Percentiles rank a stretch among this genome's conserved stretches.
These are phyloP conservation scores for Toxotes jaculatrix DNA, from an alignment of 2,113 vertebrate species.

Conservation along the genomic window DNA sequence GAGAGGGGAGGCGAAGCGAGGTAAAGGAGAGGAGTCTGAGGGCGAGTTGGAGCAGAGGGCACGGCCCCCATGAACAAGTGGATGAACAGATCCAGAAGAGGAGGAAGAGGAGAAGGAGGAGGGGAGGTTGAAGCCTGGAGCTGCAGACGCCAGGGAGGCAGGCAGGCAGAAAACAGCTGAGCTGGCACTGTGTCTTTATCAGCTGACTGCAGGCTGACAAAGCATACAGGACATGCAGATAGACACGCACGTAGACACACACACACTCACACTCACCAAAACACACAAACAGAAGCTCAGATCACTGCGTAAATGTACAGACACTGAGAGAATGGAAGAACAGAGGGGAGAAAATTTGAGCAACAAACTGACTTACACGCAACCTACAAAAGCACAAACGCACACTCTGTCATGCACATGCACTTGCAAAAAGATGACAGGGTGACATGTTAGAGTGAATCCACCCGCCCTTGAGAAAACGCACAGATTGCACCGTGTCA, in stretches of 20 bases:
- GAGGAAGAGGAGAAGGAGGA: constrained; percentile 8
- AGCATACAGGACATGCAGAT: constrained; percentile 53
- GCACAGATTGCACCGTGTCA: background rate
- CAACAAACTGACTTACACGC: constrained; percentile 17
- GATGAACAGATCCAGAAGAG: constrained; percentile 12
- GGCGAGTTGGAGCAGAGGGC: constrained; percentile 32
- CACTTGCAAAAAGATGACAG: constrained; percentile 29
- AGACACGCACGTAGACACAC: constrained; percentile 32
- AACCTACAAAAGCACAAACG: constrained; percentile 32
- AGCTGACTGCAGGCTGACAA: constrained; percentile 79
- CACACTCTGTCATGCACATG: constrained; percentile 24
- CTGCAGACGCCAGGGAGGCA: constrained; percentile 40
- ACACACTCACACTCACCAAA: constrained; percentile 16
- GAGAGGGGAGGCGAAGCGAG: constrained; percentile 6
- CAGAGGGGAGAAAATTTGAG: constrained; percentile 22
- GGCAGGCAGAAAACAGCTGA: constrained; percentile 74
- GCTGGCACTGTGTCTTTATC: constrained; percentile 72
- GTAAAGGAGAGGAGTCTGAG: constrained; percentile 14
- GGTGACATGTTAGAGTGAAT: constrained; percentile 25
- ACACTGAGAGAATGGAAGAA: constrained; percentile 19
- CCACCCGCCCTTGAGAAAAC: constrained; percentile 13
- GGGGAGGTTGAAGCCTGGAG: constrained; percentile 36
- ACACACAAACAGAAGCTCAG: constrained; percentile 44
- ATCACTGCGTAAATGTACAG: constrained; percentile 40
- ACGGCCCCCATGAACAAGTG: constrained; percentile 1